Evolutionary conservation across 2,113 vertebrate genomes (phyloP).

Genomic region (Gasterosteus nipponicus): DNA sequence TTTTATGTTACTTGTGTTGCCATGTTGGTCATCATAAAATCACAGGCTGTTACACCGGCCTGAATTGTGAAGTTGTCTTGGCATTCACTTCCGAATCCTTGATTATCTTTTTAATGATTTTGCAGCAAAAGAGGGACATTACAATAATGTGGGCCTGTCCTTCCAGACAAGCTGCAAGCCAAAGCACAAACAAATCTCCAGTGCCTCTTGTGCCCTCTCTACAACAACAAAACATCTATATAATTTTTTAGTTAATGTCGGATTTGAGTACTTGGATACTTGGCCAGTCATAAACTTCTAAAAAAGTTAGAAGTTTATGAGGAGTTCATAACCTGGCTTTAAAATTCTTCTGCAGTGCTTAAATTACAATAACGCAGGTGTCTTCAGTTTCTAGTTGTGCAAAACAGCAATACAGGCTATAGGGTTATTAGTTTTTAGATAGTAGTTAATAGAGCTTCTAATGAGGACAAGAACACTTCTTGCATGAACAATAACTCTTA

Average conservation of each 20-base stretch:
- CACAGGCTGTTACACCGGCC: conserved; percentile 31
- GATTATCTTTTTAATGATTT: neutral
- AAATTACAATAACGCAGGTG: conserved; percentile 37
- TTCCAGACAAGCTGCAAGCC: neutral
- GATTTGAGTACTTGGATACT: conserved; percentile 24
- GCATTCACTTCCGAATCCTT: neutral
- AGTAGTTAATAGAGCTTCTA: no score
- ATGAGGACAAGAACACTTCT: no score
- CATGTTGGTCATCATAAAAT: conserved; percentile 36
- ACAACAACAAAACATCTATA: conserved; percentile 12
- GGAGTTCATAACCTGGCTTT: conserved; percentile 37
- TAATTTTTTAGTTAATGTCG: conserved; percentile 42
- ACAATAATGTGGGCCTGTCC: neutral
- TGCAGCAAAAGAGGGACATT: neutral
- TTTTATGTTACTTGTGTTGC: conserved; percentile 25
- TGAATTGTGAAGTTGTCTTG: conserved; percentile 6
- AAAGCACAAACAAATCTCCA: neutral
- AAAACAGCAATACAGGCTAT: conserved; percentile 14
- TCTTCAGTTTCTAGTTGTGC: conserved; percentile 31
- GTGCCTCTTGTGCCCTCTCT: neutral
- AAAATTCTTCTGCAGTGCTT: conserved; percentile 34
- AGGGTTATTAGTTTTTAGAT: neutral
- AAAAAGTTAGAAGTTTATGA: conserved; percentile 49
- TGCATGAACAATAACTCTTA: no score
- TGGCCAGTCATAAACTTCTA: conserved; percentile 43